Base-by-base conservation (phyloP, 2,113 vertebrate genomes). In the Chionis minor region DNA sequence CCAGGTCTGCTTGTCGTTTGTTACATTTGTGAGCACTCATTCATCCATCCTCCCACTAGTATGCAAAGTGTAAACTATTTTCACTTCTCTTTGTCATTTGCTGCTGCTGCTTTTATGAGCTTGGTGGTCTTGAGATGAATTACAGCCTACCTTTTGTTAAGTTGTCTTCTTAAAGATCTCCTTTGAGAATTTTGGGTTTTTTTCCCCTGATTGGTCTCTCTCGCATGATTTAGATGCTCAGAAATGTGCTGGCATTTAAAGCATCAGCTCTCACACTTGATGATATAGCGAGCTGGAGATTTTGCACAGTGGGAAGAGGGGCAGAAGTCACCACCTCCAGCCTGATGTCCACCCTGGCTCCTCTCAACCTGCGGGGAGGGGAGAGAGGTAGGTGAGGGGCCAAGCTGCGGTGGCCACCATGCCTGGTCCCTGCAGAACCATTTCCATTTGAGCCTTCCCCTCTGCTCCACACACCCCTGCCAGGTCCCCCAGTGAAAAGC, bases 91-190 rank as follows among this genome's bases (percentile, higher is more conserved):
- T 26, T 77, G 32, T 45, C 40, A 45, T 88, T 69, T 65, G 12
- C 71, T 86, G 45, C 19, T 55, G 74, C 56, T 82, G 45, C 47
- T 84, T 84, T 79, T 45, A 87, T 15, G 14, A n/a, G 22, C 38
- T 16, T 0, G 0, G 13, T 61, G 33, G 24, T 77, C 63, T 72
- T 1, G 2, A 92, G 45, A 45, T n/a, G 66, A 73, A 2, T 16
- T 63, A 33, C 9, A 28, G 47, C 20, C 44, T 58, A 15, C 12
- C 52, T 7, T 58, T n/a, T 2, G 1, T 14, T 44, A 85, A 49
- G 16, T 32, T 0, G 1, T 30, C 67, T 75, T 52, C 26, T 74
- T 62, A 73, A 61, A 66, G 7, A 66, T 66, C 47, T 47, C 40
- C 55, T 17, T 21, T 38, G 11, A 61, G n/a, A 61, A 62, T 66